Base-by-base conservation (phyloP, 2,888 invertebrate species). In the Troides oblongomaculatus region DNA sequence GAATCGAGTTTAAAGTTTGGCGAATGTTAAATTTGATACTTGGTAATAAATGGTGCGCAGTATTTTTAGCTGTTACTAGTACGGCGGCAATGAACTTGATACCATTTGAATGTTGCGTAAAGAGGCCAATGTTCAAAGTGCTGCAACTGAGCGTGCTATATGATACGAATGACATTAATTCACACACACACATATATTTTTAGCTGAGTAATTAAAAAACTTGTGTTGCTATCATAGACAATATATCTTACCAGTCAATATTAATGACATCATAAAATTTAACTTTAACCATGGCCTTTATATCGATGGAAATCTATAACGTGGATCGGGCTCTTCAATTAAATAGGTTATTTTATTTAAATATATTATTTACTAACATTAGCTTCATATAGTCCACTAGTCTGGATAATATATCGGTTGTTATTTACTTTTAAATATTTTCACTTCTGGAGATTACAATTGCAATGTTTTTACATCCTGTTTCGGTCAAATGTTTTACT, bases 61-160 rank as follows among this genome's bases (percentile, higher is more conserved):
- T 69, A 61, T 69, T 62, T 65, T 69, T 46, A 43, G 39, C 58
- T 43, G 23, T 60, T 66, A 30, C 30, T 60, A 25, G 46, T 61
- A 36, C n/a, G 50, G 57, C 66, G 59, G 53, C 53, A 66, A 60
- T 63, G 59, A 70, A 70, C 70, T 70, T 70, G 70, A 60, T 66
- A 69, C 36, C 23, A 59, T 58, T 50, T 18, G 62, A 43, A 62
- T 62, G 17, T 66, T 66, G 66, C 63, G 70, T 59, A 66, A 63
- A 46, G 46, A 46, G 61, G 70, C 59, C 63, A 66, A 43, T 70
- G 63, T 36, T 62, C 65, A 67, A 62, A 21, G n/a, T 60, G n/a
- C 58, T 39, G 50, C n/a, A 17, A n/a, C 64, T 64, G 30, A 12
- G 36, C 53, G 23, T 56, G 21, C 1, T 59, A 43, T 30, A 25